Conservation (phyloP, 2,113 vertebrate species). For the Plestiodon gilberti region DNA sequence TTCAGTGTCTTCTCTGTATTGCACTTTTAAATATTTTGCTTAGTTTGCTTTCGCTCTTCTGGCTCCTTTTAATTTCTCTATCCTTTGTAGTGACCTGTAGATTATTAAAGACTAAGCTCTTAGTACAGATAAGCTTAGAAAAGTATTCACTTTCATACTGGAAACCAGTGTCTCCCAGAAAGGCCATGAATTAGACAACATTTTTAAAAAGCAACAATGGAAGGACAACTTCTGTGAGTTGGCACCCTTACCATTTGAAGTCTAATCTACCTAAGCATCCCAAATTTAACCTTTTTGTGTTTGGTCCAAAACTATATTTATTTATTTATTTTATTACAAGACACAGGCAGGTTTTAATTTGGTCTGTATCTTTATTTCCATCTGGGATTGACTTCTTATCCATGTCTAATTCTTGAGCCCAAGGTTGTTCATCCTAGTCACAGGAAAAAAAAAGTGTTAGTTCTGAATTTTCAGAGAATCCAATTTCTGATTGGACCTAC, state of each 20-base stretch:
- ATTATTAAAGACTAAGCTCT: no score
- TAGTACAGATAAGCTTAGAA: no score
- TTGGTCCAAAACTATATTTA: conserved; percentile 37
- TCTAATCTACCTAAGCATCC: not conserved
- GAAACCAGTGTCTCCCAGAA: no score
- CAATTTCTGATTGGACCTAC: not conserved
- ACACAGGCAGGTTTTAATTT: not conserved
- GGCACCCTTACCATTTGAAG: not conserved
- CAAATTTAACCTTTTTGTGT: not conserved
- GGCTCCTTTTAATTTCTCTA: no score
- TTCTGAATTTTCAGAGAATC: not conserved
- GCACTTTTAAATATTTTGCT: not conserved
- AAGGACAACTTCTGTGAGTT: no score
- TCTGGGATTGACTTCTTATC: not conserved
- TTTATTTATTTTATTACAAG: not conserved
- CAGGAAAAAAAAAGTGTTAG: not conserved
- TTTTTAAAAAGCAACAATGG: no score
- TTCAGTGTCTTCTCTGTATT: not conserved
- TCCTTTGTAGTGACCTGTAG: not conserved
- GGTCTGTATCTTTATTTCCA: no score
- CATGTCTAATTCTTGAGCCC: not conserved
- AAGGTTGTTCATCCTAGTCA: no score
- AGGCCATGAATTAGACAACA: no score
- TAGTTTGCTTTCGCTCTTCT: not conserved
- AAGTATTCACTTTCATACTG: no score